Conservation (phyloP, 92 coral and sea anemone species). For the Pocillopora grandis region DNA sequence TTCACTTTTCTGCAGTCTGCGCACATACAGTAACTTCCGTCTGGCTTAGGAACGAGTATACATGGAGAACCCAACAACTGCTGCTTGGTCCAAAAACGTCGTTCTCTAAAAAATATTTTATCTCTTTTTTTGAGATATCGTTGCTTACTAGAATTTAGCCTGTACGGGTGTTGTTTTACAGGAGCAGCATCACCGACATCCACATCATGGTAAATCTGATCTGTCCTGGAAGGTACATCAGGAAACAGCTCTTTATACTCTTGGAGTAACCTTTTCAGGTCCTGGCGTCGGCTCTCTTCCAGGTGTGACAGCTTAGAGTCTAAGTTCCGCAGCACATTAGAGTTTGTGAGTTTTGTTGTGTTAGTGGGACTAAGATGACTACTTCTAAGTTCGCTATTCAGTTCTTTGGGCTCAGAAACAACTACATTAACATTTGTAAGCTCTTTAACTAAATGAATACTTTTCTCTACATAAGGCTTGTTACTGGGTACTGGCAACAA, state of each 20-base stretch:
- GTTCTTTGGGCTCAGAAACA: not conserved
- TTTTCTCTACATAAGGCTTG: too few relatives aligned
- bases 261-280: slow-evolving; percentile 27
- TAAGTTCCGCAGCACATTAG: too few relatives aligned
- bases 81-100: slow-evolving; percentile 50
- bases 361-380: slow-evolving; percentile 22
- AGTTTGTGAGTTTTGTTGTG: slow-evolving; percentile 26
- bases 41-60: slow-evolving; percentile 52
- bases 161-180: slow-evolving; percentile 47
- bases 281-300: slow-evolving; percentile 14
- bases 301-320: too few relatives aligned
- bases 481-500: too few relatives aligned
- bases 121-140: slow-evolving; percentile 17
- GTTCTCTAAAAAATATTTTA: slow-evolving; percentile 32
- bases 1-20: slow-evolving; percentile 52
- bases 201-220: slow-evolving; percentile 47
- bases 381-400: slow-evolving; percentile 5
- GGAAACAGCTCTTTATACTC: not conserved
- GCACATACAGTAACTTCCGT: slow-evolving; percentile 49
- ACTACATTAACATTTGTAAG: slow-evolving; percentile 7
- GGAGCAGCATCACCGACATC: slow-evolving; percentile 41
- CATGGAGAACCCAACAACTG: slow-evolving; percentile 5
- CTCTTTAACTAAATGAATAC: too few relatives aligned
- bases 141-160: too few relatives aligned
- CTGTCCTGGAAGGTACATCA: slow-evolving; percentile 21